Evolutionary conservation across 2,797 vertebrate species (phyloP).

Genomic region (Melanotaenia nigrans): DNA sequence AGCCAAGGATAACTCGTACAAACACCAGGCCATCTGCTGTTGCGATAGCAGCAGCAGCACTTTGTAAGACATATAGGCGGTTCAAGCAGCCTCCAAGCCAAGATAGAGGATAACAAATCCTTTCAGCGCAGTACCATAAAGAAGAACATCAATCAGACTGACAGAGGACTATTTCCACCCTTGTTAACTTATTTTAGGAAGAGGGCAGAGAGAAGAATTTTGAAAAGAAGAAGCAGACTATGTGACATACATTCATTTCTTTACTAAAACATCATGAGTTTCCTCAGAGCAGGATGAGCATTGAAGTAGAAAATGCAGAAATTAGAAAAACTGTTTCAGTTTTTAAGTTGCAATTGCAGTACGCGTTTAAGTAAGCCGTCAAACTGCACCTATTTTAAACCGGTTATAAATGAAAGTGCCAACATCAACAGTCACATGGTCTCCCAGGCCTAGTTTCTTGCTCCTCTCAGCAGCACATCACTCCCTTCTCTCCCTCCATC

Average conservation of each 20-base stretch:
- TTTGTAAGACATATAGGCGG: slow-evolving; percentile 34
- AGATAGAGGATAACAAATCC: slow-evolving; percentile 65
- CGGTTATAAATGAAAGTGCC: slow-evolving; percentile 20
- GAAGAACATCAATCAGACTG: slow-evolving; percentile 67
- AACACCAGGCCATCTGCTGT: slow-evolving; percentile 62
- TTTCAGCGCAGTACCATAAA: slow-evolving; percentile 49
- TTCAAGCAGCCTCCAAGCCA: slow-evolving; percentile 38
- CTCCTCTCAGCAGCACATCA: slow-evolving; percentile 20
- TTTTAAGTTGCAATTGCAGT: neutral
- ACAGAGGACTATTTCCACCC: slow-evolving; percentile 59
- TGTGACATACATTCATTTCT: slow-evolving; percentile 27
- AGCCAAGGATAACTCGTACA: slow-evolving; percentile 47
- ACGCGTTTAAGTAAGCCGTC: slow-evolving; percentile 20
- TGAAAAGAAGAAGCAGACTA: slow-evolving; percentile 17
- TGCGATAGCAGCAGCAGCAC: slow-evolving; percentile 49
- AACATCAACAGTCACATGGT: slow-evolving; percentile 2
- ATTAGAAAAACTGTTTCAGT: neutral
- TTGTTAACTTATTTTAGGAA: slow-evolving; percentile 67
- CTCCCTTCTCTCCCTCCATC: slow-evolving; percentile 31
- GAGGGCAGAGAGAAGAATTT: slow-evolving; percentile 37
- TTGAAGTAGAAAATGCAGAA: neutral
- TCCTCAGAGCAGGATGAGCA: neutral
- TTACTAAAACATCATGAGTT: slow-evolving; percentile 10
- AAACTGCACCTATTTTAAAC: slow-evolving; percentile 17
- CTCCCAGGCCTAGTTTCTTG: slow-evolving; percentile 18